Evolutionary conservation across 2,888 invertebrate species (phyloP), one percentile per base, ranked within the genome.

Genomic region (Oeneis ivallda): DNA sequence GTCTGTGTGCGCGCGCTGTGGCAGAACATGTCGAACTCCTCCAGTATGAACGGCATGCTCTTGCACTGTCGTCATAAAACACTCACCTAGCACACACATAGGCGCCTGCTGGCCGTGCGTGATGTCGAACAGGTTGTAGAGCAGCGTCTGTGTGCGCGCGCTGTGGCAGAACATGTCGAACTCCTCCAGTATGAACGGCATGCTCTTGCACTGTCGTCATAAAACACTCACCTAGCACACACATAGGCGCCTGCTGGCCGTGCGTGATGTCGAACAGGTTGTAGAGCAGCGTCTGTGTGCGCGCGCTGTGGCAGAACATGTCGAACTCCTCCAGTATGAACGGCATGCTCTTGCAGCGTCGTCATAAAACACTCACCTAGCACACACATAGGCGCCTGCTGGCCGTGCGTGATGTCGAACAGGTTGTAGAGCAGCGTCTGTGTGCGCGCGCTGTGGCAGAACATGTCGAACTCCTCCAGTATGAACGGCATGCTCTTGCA

Each of bases 191-290:
- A 26, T 26, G 26, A 26, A 26, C 26, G 4, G 26, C 26, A 26
- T 26, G 26, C 26, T 26, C 26, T 26, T 26, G 26, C 26, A 26
- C 26, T 26, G 26, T 26, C 26, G 26, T 26, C 26, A 26, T 26
- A 26, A 26, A 1, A 26, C 26, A 69, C 84, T 79, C 72, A 93
- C 94, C 97, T 62, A 98, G 79, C 9, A 99, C 96, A 92, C 97
- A 98, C 79, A 98, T 94, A 0, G 98, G 97, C 0, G 97, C 95
- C 87, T 96, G 96, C 26, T 96, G 95, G 5, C 96, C 95, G 81
- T 98, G 98, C 3, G 97, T 96, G 3, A 97, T 94, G 90, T 99
- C 98, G 84, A 98, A 98, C 70, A 99, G 89, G 89, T 98, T 98
- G 79, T 99, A 99, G 11, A 99, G 84, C 58, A 99, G 84, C 0